Conservation (phyloP, 2,113 vertebrate genomes). For the Otus sunia region DNA sequence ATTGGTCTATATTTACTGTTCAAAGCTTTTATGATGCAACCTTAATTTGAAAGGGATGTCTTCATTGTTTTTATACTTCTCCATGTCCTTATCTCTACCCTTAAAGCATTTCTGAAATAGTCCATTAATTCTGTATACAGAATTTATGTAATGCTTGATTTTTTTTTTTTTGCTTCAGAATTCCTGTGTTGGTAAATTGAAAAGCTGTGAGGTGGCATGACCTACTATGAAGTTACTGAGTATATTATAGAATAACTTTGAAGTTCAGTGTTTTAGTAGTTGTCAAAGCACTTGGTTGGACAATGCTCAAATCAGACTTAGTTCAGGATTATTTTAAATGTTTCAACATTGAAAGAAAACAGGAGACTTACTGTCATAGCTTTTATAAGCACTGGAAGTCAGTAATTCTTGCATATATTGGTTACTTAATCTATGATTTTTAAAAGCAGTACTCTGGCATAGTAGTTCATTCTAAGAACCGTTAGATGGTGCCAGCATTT, state of each 20-base stretch:
- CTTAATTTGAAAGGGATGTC: background rate
- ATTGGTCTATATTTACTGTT: background rate
- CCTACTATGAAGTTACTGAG: background rate
- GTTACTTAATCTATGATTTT: background rate
- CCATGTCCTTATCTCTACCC: background rate
- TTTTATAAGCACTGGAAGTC: background rate
- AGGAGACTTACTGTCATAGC: background rate
- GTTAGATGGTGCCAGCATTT: background rate
- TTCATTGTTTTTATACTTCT: background rate
- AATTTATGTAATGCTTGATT: background rate
- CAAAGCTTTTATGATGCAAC: background rate
- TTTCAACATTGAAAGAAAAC: background rate
- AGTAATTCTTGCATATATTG: background rate
- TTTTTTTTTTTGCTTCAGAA: background rate
- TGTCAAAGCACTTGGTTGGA: background rate
- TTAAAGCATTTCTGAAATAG: background rate
- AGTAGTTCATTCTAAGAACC: background rate
- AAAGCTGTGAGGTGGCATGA: background rate
- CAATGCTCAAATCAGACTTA: background rate
- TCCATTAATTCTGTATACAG: background rate
- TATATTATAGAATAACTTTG: background rate
- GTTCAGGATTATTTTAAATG: background rate
- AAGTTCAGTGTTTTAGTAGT: background rate
- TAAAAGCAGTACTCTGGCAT: background rate
- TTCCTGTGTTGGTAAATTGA: background rate